A percentile compares a stretch with the other conserved stretches of the same genome.
These are phyloP conservation scores for Heliconius eleuchia DNA, from an alignment of 1,140 invertebrate species.

Conservation along the genomic window DNA sequence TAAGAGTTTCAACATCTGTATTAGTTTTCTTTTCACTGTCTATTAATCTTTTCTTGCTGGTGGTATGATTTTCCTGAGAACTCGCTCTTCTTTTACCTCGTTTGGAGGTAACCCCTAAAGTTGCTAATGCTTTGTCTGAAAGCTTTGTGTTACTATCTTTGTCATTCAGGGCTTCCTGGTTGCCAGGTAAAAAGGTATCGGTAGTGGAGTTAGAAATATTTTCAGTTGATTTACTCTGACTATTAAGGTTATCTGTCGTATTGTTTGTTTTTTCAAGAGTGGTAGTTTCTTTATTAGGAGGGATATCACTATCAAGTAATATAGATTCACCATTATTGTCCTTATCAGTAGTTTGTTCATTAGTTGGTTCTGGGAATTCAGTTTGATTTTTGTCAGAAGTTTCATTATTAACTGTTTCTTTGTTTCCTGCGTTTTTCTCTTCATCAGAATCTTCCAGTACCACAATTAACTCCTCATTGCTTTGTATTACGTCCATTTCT, in stretches of 20 bases:
- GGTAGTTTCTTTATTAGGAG: constrained; percentile 21
- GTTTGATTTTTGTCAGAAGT: background rate
- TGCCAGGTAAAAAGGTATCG: constrained; percentile 63
- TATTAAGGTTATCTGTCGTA: constrained; percentile 15
- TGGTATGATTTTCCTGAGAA: constrained; percentile 39
- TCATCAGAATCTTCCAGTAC: constrained; percentile 24
- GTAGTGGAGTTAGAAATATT: constrained; percentile 28
- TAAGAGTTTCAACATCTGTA: constrained; percentile 34
- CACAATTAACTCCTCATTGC: constrained; percentile 23
- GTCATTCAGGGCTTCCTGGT: constrained; percentile 62
- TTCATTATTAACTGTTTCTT: background rate
- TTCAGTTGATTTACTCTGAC: constrained; percentile 21
- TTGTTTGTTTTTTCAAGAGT: background rate
- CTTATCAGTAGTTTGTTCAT: background rate
- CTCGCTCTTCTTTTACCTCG: constrained; percentile 41
- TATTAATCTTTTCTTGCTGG: constrained; percentile 18
- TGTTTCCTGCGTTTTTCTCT: constrained; percentile 10
- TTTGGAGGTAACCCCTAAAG: constrained; percentile 22
- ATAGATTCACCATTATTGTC: background rate
- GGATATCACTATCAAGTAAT: constrained; percentile 19
- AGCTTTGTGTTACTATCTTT: constrained; percentile 21
- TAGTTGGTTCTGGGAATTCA: background rate
- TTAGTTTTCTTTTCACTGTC: constrained; percentile 29
- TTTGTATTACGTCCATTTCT: background rate
- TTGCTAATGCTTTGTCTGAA: background rate